Percentiles rank a stretch among this genome's conserved stretches.
These are phyloP conservation scores for Drosophila mimica DNA, from an alignment of 2,888 invertebrate species.

Conservation along the genomic window DNA sequence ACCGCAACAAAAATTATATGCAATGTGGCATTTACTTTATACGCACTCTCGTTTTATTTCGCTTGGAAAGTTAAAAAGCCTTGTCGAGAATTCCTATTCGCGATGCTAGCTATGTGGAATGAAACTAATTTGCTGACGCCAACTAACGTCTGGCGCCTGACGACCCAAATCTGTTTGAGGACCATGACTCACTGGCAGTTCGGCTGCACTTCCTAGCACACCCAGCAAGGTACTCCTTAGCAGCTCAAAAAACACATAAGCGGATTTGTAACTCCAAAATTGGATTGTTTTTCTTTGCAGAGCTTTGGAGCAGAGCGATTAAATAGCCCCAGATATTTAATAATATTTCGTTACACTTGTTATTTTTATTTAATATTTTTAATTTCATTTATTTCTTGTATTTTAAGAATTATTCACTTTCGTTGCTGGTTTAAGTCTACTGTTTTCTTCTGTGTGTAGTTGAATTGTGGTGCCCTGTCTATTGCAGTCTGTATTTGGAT, in stretches of 20 bases:
- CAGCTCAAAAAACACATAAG: neutral
- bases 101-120: conserved; percentile 13
- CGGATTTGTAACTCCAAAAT: neutral
- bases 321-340: neutral
- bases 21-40: conserved; percentile 35
- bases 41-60: conserved; percentile 56
- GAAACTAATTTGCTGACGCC: conserved; percentile 43
- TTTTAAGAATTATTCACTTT: too few relatives aligned
- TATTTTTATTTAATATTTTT: neutral
- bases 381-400: neutral
- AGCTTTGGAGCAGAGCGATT: too few relatives aligned
- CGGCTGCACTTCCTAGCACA: conserved; percentile 25
- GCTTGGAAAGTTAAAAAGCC: conserved; percentile 66
- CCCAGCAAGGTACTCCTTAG: conserved; percentile 5
- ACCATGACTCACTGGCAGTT: conserved; percentile 57
- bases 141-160: conserved; percentile 12
- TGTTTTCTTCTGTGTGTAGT: neutral
- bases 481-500: conserved; percentile 32
- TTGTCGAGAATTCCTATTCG: conserved; percentile 17
- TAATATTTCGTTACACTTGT: neutral
- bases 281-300: neutral
- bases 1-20: conserved; percentile 48
- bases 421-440: neutral
- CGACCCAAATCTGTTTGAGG: conserved; percentile 55
- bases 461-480: conserved; percentile 10